These are phyloP conservation scores for Microtus montanus DNA, from an alignment of 2,113 vertebrate species.

Conservation along the genomic window DNA sequence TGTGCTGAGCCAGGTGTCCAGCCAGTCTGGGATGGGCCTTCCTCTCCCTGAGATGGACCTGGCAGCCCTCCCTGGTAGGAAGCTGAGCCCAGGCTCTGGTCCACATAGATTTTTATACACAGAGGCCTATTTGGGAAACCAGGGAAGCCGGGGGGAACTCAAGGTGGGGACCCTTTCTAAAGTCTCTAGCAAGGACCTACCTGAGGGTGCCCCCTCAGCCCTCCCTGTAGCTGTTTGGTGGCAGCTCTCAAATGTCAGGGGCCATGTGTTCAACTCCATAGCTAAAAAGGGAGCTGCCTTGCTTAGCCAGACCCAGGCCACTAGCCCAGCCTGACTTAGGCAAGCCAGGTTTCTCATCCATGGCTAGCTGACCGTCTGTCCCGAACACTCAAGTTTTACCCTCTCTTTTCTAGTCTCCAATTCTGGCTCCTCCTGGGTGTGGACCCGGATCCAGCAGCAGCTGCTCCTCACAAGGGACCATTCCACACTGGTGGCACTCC, in stretches of 20 bases:
- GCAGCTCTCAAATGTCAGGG: neutral
- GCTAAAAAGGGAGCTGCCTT: neutral
- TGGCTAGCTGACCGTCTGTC: neutral
- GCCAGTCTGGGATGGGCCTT: neutral
- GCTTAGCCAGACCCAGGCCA: neutral
- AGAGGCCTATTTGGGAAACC: neutral
- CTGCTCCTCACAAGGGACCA: neutral
- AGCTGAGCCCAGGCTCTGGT: neutral
- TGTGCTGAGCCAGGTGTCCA: constrained; percentile 40
- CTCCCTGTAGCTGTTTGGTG: neutral
- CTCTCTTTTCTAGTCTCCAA: neutral
- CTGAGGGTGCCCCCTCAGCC: too few relatives aligned
- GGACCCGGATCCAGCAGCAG: neutral
- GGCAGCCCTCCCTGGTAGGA: neutral
- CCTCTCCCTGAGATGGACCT: neutral
- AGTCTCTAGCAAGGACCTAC: neutral
- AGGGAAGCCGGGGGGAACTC: neutral
- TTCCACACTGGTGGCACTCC: neutral
- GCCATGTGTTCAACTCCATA: neutral
- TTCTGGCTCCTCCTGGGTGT: neutral
- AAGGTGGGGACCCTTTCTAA: neutral
- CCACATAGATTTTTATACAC: neutral
- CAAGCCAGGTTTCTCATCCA: neutral
- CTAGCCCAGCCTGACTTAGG: neutral
- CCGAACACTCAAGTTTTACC: neutral